Percentiles rank a stretch among this genome's conserved stretches.
phyloP scores from a whole-genome alignment of 2,113 vertebrate species.

The Chlorodrepanis virens region DNA sequence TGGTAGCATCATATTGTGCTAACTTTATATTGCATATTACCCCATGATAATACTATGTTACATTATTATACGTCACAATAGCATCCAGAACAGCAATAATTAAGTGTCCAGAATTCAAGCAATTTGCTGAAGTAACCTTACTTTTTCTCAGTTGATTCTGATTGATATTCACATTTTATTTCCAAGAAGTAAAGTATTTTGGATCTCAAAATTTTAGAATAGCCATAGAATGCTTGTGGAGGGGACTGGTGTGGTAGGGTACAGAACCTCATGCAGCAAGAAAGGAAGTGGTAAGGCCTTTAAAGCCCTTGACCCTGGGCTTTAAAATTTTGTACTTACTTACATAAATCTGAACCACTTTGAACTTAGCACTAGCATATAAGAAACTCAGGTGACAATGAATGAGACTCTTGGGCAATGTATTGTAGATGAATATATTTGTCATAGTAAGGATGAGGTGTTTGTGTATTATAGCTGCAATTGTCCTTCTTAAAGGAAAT shows the following conservation, averaged over 20 bases:
- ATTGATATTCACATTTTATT: not conserved
- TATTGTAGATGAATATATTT: not conserved
- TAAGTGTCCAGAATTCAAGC: not conserved
- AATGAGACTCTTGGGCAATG: not conserved
- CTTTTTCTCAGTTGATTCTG: not conserved
- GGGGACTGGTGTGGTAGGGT: fast-evolving
- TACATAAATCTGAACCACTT: not conserved
- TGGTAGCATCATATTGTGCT: not conserved
- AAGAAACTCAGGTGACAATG: not conserved
- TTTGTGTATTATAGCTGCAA: not conserved
- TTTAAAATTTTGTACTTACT: not conserved
- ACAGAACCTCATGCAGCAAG: not conserved
- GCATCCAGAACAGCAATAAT: not conserved
- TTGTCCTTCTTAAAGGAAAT: not conserved
- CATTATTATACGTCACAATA: not conserved
- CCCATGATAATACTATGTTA: not conserved
- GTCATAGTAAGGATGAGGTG: not conserved
- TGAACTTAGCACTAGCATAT: not conserved
- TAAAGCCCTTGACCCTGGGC: not conserved
- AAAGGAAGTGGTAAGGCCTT: not conserved
- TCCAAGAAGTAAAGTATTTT: not conserved
- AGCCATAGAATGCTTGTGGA: fast-evolving
- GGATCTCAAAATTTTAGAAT: not conserved
- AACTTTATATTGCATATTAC: not conserved
- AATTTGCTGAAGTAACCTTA: not conserved